These are phyloP conservation scores for Pipa parva DNA, from an alignment of 2,113 vertebrate genomes.

Conservation along the genomic window DNA sequence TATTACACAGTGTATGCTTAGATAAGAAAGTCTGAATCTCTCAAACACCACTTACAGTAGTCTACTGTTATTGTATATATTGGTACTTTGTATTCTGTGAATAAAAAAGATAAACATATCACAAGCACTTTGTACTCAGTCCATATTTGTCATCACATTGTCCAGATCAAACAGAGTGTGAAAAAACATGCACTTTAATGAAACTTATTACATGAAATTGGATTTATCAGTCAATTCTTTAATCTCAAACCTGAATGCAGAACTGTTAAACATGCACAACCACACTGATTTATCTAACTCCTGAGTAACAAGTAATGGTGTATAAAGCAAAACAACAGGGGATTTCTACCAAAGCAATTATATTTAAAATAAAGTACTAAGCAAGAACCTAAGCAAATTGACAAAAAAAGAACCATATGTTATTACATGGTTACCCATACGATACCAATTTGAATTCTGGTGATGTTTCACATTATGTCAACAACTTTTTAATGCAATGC, in stretches of 20 bases:
- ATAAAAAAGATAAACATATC: conserved; percentile 4
- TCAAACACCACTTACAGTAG: no score
- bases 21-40: no score
- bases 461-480: conserved; percentile 41
- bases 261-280: conserved; percentile 30
- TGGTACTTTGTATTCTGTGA: background rate
- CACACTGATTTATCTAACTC: conserved; percentile 34
- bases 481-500: conserved; percentile 34
- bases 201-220: conserved; percentile 15
- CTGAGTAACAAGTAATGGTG: conserved; percentile 20
- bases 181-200: conserved; percentile 18
- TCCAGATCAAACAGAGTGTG: conserved; percentile 6
- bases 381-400: conserved; percentile 35
- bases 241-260: conserved; percentile 8
- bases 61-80: background rate
- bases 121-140: conserved; percentile 16
- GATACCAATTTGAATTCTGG: conserved; percentile 36
- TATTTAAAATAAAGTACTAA: conserved; percentile 14
- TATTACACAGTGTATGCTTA: no score
- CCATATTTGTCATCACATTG: conserved; percentile 30
- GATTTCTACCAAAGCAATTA: conserved; percentile 27
- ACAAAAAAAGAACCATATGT: conserved; percentile 38
- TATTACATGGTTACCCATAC: conserved; percentile 35
- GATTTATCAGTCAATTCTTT: conserved; percentile 29
- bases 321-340: conserved; percentile 32